Base-by-base conservation (phyloP, 2,888 invertebrate genomes). In the Galeopsomyia nigrocyanea region DNA sequence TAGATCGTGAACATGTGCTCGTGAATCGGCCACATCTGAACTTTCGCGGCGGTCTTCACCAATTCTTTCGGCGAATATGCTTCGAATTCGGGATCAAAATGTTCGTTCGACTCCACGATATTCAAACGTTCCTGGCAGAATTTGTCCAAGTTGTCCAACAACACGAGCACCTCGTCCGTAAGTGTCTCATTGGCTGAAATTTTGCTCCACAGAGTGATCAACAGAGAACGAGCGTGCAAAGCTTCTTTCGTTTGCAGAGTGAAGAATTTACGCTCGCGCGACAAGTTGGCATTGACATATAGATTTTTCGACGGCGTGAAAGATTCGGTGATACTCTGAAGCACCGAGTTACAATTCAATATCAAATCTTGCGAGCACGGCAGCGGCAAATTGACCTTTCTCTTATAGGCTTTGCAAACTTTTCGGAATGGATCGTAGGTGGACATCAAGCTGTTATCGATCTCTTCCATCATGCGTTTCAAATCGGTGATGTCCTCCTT, bases 11-110 rank as follows among this genome's bases (percentile, higher is more conserved):
- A 82, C 9, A 90, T 81, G 71, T 89, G 90, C 16, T 89, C 87
- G 76, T 90, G 90, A 55, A 91, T 80, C 73, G 92, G 92, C 75
- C 92, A 83, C 3, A 92, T 80, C 80, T 89, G 86, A 79, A 79
- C 88, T 13, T 86, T 80, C 56, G 83, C 69, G 13, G 83, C 79
- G 22, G 87, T 75, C 1, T 82, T 78, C 0, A 72, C 75, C 2
- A 78, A 66, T 17, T 80, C 75, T 71, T 77, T 76, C 68, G 75
- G 50, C 46, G 53, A 60, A 0, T 39, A 5, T 49, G 16, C 58
- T n/a, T 63, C 64, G 16, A 19, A 63, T 9, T 63, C 17, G 46
- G 55, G 13, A 21, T 64, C 68, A 9, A 73, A 53, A 53, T 69
- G 77, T 66, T 73, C 53, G 2, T 70, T 76, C 16, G 71, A 66